Percentiles rank a stretch among this genome's conserved stretches.
Evolutionary conservation across 2,888 invertebrate genomes (phyloP).

Genomic region (Tribolium freemani): DNA sequence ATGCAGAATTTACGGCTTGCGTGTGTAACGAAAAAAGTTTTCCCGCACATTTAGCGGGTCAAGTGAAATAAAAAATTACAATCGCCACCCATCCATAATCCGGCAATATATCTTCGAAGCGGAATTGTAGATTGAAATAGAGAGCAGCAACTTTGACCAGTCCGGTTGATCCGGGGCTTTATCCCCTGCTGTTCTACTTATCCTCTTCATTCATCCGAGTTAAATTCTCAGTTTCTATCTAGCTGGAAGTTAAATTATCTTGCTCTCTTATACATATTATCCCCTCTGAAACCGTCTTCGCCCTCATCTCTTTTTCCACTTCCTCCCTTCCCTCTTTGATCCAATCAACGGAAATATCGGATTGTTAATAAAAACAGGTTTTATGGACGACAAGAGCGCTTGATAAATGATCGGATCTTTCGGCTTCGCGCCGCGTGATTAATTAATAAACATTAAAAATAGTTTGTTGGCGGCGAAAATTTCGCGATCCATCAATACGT

Average conservation of each 20-base stretch:
- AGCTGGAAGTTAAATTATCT: conserved; percentile 49
- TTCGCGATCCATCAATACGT: conserved; percentile 44
- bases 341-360: conserved; percentile 43
- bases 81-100: conserved; percentile 60
- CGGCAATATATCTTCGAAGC: conserved; percentile 60
- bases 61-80: conserved; percentile 57
- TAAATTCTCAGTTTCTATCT: conserved; percentile 54
- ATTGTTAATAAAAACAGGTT: conserved; percentile 61
- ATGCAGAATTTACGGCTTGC: conserved; percentile 18
- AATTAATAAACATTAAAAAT: conserved; percentile 63
- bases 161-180: conserved; percentile 58
- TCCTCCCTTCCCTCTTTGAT: conserved; percentile 29
- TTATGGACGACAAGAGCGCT: conserved; percentile 53
- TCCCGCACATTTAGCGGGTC: conserved; percentile 26
- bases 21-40: conserved; percentile 13
- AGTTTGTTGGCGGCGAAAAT: conserved; percentile 55
- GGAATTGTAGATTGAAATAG: conserved; percentile 62
- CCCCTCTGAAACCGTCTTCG: conserved; percentile 32
- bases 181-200: conserved; percentile 59
- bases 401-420: conserved; percentile 63
- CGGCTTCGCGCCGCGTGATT: conserved; percentile 57
- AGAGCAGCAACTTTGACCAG: conserved; percentile 61
- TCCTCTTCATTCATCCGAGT: conserved; percentile 62
- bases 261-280: conserved; percentile 51
- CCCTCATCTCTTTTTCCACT: conserved; percentile 29